These are phyloP conservation scores for Coilia nasus DNA, from an alignment of 2,797 vertebrate genomes.

Conservation along the genomic window DNA sequence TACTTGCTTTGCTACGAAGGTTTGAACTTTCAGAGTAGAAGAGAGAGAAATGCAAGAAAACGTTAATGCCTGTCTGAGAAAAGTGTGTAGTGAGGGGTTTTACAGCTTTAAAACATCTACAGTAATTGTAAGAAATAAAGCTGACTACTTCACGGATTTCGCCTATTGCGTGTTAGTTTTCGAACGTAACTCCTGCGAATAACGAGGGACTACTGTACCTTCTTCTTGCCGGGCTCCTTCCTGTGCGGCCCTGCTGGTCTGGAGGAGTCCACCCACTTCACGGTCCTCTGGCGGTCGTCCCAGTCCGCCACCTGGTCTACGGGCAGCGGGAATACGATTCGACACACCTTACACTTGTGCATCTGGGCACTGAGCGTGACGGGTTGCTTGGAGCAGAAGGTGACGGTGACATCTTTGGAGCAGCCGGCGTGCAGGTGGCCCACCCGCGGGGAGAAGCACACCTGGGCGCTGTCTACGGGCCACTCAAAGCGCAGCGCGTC, in stretches of 20 bases:
- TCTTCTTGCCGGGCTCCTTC: slow-evolving; percentile 65
- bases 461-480: slow-evolving; percentile 63
- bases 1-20: too few relatives aligned
- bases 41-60: too few relatives aligned
- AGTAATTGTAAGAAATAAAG: too few relatives aligned
- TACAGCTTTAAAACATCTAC: too few relatives aligned
- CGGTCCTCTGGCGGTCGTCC: slow-evolving; percentile 76
- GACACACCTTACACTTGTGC: slow-evolving; percentile 77
- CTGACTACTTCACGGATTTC: too few relatives aligned
- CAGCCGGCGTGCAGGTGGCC: slow-evolving; percentile 90
- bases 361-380: slow-evolving; percentile 65
- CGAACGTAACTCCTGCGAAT: too few relatives aligned
- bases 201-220: too few relatives aligned
- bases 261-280: slow-evolving; percentile 76
- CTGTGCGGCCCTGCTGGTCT: background rate
- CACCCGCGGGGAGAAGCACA: slow-evolving; percentile 84
- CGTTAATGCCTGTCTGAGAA: too few relatives aligned
- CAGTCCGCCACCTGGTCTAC: slow-evolving; percentile 83
- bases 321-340: slow-evolving; percentile 76
- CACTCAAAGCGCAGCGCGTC: slow-evolving; percentile 84
- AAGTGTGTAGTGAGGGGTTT: too few relatives aligned
- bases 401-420: slow-evolving; percentile 81
- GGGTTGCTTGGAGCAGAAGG: slow-evolving; percentile 74
- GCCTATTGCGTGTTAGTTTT: too few relatives aligned
- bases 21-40: too few relatives aligned